Conservation (phyloP, 2,113 vertebrate genomes). For the Hirundichthys speculiger region DNA sequence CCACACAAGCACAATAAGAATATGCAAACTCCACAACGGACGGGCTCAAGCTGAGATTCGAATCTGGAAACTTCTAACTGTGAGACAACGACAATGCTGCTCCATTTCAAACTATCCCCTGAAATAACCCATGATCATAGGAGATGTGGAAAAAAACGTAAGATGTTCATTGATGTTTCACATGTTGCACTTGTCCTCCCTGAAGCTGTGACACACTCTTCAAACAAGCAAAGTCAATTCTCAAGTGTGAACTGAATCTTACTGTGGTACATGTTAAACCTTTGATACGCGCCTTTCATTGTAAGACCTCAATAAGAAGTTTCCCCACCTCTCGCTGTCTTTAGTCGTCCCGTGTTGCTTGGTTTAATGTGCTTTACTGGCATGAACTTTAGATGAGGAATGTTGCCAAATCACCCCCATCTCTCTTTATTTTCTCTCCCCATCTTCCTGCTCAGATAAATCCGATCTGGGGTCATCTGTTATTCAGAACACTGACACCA, state of each 20-base stretch:
- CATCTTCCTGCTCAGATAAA: constrained; percentile 63
- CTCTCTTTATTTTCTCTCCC: constrained; percentile 48
- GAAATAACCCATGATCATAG: no score
- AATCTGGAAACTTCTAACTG: no score
- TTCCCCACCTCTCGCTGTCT: constrained; percentile 3
- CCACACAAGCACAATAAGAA: no score
- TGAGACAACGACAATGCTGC: no score
- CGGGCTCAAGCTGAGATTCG: no score
- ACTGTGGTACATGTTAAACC: constrained; percentile 2
- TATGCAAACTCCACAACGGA: no score
- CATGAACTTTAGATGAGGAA: constrained; percentile 62
- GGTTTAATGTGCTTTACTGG: constrained; percentile 56
- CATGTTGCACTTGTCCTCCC: not conserved
- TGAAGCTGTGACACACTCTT: no score
- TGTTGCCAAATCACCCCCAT: constrained; percentile 57
- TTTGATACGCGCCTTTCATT: constrained; percentile 2
- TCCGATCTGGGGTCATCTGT: constrained; percentile 75
- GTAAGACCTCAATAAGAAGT: not conserved
- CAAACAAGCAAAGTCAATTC: not conserved
- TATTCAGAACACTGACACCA: constrained; percentile 75
- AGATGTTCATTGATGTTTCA: no score
- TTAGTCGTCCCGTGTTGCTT: constrained; percentile 9
- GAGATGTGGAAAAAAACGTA: no score
- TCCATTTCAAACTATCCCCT: no score
- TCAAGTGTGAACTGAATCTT: constrained; percentile 5